Conservation (phyloP, 2,113 vertebrate genomes). For the Ceyx margarethae region DNA sequence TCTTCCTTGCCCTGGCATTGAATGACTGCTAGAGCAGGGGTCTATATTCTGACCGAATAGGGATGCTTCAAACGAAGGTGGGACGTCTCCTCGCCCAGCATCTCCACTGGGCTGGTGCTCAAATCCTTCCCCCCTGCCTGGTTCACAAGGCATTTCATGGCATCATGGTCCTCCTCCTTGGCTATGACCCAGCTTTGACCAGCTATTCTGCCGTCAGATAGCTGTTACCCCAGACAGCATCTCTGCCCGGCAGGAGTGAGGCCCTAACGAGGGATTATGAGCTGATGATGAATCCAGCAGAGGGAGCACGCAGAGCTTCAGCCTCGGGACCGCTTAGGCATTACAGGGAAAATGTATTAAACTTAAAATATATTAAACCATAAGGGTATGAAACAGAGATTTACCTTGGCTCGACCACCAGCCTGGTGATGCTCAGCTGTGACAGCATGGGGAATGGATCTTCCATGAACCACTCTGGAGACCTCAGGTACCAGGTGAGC, state of each 20-base stretch:
- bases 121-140: background rate
- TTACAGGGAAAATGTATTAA: fast-evolving
- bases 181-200: background rate
- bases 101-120: background rate
- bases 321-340: background rate
- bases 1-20: background rate
- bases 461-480: background rate
- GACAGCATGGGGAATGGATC: background rate
- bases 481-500: fast-evolving
- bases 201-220: background rate
- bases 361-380: background rate
- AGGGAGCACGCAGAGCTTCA: constrained; percentile 12
- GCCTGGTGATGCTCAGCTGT: background rate
- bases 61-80: background rate
- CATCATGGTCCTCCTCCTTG: fast-evolving
- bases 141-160: background rate
- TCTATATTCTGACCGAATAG: background rate
- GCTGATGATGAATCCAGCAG: background rate
- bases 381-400: fast-evolving
- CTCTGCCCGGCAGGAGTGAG: fast-evolving
- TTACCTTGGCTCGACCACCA: background rate
- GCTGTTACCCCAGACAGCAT: background rate
- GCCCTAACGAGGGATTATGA: background rate
- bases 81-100: background rate
- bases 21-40: background rate